These are phyloP conservation scores for Melitaea athalia DNA, from an alignment of 2,888 invertebrate species.

Conservation along the genomic window DNA sequence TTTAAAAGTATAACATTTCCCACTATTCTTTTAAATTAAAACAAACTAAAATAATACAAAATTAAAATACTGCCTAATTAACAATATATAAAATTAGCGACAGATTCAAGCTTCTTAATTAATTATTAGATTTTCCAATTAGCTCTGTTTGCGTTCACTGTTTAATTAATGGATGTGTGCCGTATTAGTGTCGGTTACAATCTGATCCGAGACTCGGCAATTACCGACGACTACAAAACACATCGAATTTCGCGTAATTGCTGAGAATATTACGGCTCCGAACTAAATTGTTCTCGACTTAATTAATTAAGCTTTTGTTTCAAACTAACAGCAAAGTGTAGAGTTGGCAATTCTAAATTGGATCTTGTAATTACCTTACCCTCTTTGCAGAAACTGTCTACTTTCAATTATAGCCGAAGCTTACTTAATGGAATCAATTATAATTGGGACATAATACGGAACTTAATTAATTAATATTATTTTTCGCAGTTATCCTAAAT, in stretches of 20 bases:
- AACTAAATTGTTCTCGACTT: conserved; percentile 83
- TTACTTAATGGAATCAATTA: conserved; percentile 79
- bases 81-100: conserved; percentile 37
- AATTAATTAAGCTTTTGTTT: conserved; percentile 83
- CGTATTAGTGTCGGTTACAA: conserved; percentile 76
- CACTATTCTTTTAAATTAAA: conserved; percentile 21
- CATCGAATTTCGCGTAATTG: conserved; percentile 80
- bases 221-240: conserved; percentile 78
- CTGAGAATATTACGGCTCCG: conserved; percentile 81
- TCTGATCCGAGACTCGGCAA: conserved; percentile 75
- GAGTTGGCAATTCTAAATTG: conserved; percentile 83
- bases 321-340: conserved; percentile 83
- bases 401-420: conserved; percentile 80
- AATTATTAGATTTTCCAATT: conserved; percentile 79
- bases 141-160: conserved; percentile 59
- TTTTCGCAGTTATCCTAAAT: conserved; percentile 23
- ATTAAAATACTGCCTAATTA: conserved; percentile 34
- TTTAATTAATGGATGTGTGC: conserved; percentile 75
- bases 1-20: conserved; percentile 11
- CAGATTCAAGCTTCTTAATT: conserved; percentile 55
- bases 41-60: conserved; percentile 34
- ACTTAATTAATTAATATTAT: conserved; percentile 30
- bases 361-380: conserved; percentile 82
- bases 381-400: conserved; percentile 78
- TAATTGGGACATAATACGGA: conserved; percentile 70